A percentile compares a stretch with the other conserved stretches of the same genome.
Evolutionary conservation across 2,113 vertebrate species (phyloP).

Genomic region (Macaca mulatta): DNA sequence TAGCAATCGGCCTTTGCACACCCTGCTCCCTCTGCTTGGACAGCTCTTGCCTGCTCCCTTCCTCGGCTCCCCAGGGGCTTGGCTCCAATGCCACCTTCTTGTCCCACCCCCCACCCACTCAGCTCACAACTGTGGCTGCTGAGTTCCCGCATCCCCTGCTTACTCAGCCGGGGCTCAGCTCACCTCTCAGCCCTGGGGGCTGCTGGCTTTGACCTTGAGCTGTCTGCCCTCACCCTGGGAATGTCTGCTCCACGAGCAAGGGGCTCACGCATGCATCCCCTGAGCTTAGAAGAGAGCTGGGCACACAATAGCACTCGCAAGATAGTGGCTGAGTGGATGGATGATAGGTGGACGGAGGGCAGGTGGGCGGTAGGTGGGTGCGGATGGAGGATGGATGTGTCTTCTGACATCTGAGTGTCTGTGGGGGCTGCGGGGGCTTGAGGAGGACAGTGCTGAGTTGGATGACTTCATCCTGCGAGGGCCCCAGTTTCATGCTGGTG

Average conservation of each 20-base stretch:
- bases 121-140: not conserved
- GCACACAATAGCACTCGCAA: not conserved
- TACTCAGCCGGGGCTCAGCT: not conserved
- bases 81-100: not conserved
- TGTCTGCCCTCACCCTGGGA: not conserved
- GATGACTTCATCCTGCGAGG: not conserved
- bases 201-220: not conserved
- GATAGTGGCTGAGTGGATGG: not conserved
- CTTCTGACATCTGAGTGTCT: not conserved
- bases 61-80: not conserved
- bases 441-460: not conserved
- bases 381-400: rapidly evolving
- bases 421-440: rapidly evolving
- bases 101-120: too few species aligned
- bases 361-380: too few species aligned
- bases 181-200: not conserved
- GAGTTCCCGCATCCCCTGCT: not conserved
- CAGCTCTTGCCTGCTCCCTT: too few species aligned
- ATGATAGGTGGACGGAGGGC: not conserved
- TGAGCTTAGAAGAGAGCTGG: not conserved
- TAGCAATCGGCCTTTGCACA: not conserved
- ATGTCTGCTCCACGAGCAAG: not conserved
- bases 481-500: not conserved
- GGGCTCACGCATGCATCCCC: not conserved
- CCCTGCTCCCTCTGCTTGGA: not conserved